Evolutionary conservation across 2,113 vertebrate genomes (phyloP).

Genomic region (Nothobranchius kuhntae): DNA sequence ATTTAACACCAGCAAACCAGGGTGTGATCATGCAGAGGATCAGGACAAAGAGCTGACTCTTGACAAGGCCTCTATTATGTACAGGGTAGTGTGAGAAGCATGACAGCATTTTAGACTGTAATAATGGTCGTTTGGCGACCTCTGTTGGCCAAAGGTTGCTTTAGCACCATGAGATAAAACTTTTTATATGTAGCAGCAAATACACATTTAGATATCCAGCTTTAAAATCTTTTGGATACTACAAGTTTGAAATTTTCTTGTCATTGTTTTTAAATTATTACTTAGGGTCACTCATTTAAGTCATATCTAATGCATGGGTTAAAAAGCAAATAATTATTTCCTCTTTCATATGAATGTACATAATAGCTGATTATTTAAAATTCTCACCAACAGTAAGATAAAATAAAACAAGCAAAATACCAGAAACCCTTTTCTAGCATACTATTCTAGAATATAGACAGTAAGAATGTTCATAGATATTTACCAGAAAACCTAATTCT

Average conservation of each 20-base stretch:
- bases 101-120: too few relatives aligned
- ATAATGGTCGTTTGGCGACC: constrained; percentile 37
- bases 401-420: neutral
- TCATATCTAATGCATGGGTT: too few relatives aligned
- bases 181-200: neutral
- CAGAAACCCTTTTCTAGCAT: too few relatives aligned
- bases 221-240: too few relatives aligned
- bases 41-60: constrained; percentile 36
- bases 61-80: constrained; percentile 55
- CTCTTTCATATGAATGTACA: neutral
- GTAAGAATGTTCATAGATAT: too few relatives aligned
- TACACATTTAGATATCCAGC: too few relatives aligned
- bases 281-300: too few relatives aligned
- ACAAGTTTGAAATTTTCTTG: too few relatives aligned
- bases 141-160: constrained; percentile 50
- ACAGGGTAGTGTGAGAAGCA: constrained; percentile 33
- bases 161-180: constrained; percentile 12
- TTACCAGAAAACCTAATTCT: constrained; percentile 2
- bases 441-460: too few relatives aligned
- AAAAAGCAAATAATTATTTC: too few relatives aligned
- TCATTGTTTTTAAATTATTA: too few relatives aligned
- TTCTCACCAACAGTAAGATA: neutral
- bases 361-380: constrained; percentile 19
- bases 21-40: constrained; percentile 45
- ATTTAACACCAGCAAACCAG: constrained; percentile 20